Base-by-base conservation (phyloP, 2,113 vertebrate genomes). In the Planiliza haematocheilus region DNA sequence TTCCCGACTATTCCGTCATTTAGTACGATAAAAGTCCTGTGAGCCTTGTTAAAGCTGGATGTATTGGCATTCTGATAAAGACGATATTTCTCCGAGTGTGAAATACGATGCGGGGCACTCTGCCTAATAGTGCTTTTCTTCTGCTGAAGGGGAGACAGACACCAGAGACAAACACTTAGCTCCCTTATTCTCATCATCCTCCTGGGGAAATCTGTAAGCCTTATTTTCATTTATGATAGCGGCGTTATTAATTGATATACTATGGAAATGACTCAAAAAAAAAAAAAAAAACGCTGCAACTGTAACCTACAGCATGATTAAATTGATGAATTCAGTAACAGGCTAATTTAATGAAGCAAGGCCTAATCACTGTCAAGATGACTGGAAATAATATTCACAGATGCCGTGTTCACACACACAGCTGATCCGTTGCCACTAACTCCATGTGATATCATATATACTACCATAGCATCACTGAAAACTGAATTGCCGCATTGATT, bases 1-100 rank as follows among this genome's bases (percentile, higher is more conserved):
- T 17, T 62, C 36, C 38, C 34, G 20, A 60, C 18, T 58, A 38
- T 73, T 45, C 16, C 72, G 61, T 74, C 60, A 61, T 71, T 59
- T 43, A 55, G 65, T 43, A 51, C 34, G 2, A 56, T 52, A 36
- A 64, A 73, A 57, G 11, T 75, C 74, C 48, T 70, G 24, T 4
- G 72, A 81, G 61, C 46, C 78, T 82, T 66, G 82, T 84, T 81
- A 77, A 80, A 70, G 42, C 24, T 48, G 63, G 65, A 77, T 62
- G 56, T 66, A 80, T 55, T 86, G 77, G 74, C 74, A 57, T 85
- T 83, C 20, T 53, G 48, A 82, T 83, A 77, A 72, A 83, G 70
- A 41, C 61, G 60, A 81, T 76, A 81, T 81, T 78, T 72, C 42
- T 67, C 34, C 4, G 17, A 34, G 59, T 74, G 39, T 77, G 74